phyloP scores from a whole-genome alignment of 2,888 invertebrate genomes.

The Ectemnius cavifrons region DNA sequence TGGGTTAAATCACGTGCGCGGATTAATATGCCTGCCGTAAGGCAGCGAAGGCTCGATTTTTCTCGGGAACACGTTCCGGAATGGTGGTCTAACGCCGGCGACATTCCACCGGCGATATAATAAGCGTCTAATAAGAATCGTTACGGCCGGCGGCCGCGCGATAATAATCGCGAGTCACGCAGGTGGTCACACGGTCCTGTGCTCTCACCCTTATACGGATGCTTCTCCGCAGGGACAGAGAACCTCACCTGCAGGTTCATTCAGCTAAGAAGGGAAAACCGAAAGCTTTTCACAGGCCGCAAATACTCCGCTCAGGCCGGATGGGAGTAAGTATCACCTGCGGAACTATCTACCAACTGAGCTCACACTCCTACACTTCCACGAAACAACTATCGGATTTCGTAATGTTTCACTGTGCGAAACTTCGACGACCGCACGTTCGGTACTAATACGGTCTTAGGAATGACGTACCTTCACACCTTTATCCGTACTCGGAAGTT shows the following conservation, averaged over 20 bases:
- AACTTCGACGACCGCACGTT: too few relatives aligned
- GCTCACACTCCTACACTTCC: too few relatives aligned
- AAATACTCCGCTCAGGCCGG: slow-evolving; percentile 70
- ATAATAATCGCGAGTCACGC: slow-evolving; percentile 48
- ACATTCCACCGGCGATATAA: slow-evolving; percentile 35
- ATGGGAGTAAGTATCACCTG: slow-evolving; percentile 48
- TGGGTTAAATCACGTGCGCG: slow-evolving; percentile 24
- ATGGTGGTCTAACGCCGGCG: slow-evolving; percentile 3
- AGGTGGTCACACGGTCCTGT: slow-evolving; percentile 12
- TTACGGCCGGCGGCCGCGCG: slow-evolving; percentile 14
- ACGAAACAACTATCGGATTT: too few relatives aligned
- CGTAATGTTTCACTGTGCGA: too few relatives aligned
- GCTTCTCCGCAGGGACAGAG: slow-evolving; percentile 65
- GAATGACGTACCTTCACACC: too few relatives aligned
- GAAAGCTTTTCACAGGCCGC: slow-evolving; percentile 70
- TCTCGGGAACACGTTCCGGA: neutral
- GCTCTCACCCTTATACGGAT: slow-evolving; percentile 25
- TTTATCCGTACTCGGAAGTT: too few relatives aligned
- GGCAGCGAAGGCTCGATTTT: neutral
- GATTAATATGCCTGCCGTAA: slow-evolving; percentile 29
- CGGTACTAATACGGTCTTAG: too few relatives aligned
- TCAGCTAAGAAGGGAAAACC: slow-evolving; percentile 69
- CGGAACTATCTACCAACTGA: too few relatives aligned
- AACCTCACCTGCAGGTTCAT: slow-evolving; percentile 71
- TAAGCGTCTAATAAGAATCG: slow-evolving; percentile 43